A percentile compares a stretch with the other conserved stretches of the same genome.
These are phyloP conservation scores for Brassicogethes aeneus DNA, from an alignment of 2,888 invertebrate species.

Conservation along the genomic window DNA sequence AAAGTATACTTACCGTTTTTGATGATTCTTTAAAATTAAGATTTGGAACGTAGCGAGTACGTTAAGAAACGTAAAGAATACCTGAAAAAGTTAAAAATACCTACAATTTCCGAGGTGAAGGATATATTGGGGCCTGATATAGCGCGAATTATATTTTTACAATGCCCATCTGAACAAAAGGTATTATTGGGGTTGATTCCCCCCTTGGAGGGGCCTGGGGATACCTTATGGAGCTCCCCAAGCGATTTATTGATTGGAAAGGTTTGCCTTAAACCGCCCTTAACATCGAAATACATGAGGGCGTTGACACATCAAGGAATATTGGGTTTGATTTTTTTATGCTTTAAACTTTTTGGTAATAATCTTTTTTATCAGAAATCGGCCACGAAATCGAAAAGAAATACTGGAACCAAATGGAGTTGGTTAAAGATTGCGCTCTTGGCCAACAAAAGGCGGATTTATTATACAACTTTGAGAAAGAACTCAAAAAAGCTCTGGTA, in stretches of 20 bases:
- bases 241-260: constrained; percentile 39
- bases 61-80: constrained; percentile 23
- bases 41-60: constrained; percentile 23
- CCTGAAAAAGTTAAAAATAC: constrained; percentile 25
- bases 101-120: constrained; percentile 33
- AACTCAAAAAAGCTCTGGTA: constrained; percentile 14
- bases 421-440: constrained; percentile 28
- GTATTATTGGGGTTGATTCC: constrained; percentile 31
- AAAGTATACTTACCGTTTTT: not conserved
- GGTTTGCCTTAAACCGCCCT: constrained; percentile 37
- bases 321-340: constrained; percentile 32
- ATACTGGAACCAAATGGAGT: constrained; percentile 28
- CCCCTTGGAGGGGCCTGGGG: constrained; percentile 33
- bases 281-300: constrained; percentile 35
- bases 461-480: constrained; percentile 15
- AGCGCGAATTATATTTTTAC: constrained; percentile 32
- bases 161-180: constrained; percentile 28
- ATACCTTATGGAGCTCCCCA: constrained; percentile 39
- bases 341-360: too few species aligned
- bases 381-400: constrained; percentile 32
- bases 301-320: constrained; percentile 40
- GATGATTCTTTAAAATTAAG: constrained; percentile 6
- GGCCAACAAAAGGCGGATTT: constrained; percentile 24
- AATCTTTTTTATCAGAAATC: constrained; percentile 24
- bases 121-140: constrained; percentile 30